Conservation (phyloP, 2,113 vertebrate genomes). For the Synodontis membranacea region DNA sequence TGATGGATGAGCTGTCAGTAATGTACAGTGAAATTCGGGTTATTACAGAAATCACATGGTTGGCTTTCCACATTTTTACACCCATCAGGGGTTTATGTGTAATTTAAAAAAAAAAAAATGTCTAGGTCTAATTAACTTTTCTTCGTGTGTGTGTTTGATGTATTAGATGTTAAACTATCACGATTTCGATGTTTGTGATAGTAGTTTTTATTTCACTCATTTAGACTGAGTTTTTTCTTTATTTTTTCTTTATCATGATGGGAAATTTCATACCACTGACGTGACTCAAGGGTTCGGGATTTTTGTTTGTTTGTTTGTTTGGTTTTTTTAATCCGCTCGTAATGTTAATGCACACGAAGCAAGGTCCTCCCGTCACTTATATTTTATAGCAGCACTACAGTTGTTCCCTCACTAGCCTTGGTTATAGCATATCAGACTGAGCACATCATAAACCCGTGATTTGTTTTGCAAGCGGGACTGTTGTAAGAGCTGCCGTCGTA, state of each 20-base stretch:
- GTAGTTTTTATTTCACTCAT: background rate
- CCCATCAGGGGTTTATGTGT: background rate
- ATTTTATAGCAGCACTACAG: background rate
- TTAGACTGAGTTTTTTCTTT: background rate
- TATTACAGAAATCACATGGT: background rate
- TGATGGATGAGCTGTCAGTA: background rate
- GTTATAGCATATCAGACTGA: background rate
- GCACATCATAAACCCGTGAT: background rate
- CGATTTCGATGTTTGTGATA: background rate
- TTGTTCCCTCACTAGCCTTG: background rate
- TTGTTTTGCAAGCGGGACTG: background rate
- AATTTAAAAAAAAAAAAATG: no score
- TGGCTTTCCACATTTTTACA: background rate
- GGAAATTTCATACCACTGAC: background rate
- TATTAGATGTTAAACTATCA: background rate
- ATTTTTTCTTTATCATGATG: background rate
- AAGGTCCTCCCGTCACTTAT: background rate
- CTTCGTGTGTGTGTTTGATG: background rate
- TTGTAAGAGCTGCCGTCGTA: background rate
- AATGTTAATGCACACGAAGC: background rate
- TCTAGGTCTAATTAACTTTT: background rate
- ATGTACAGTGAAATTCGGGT: background rate
- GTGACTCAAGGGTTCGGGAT: background rate
- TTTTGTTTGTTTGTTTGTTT: background rate
- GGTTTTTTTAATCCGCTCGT: background rate